These are phyloP conservation scores for Andrena chrysosceles DNA, from an alignment of 2,888 invertebrate species.

Conservation along the genomic window DNA sequence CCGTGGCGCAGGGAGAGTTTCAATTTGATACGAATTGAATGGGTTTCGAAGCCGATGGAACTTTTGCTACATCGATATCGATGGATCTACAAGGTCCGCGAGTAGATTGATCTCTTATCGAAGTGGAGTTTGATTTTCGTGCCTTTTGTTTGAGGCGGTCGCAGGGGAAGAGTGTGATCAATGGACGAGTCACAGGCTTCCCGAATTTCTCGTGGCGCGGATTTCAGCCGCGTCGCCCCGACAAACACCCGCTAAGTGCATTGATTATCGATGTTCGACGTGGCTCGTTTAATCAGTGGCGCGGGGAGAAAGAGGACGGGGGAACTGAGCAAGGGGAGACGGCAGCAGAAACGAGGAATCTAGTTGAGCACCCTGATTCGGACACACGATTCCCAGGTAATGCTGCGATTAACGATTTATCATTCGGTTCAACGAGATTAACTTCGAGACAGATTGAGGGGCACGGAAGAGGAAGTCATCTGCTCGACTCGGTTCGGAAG, in stretches of 20 bases:
- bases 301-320: neutral
- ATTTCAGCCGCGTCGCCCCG: conserved; percentile 11
- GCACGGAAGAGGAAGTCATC: too few species aligned
- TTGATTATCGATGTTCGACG: conserved; percentile 32
- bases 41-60: too few species aligned
- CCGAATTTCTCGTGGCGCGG: conserved; percentile 24
- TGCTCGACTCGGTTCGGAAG: too few species aligned
- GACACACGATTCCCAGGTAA: too few species aligned
- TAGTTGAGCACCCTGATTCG: too few species aligned
- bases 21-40: too few species aligned
- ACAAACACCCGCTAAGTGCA: conserved; percentile 28
- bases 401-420: too few species aligned
- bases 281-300: conserved; percentile 5
- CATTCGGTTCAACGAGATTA: too few species aligned
- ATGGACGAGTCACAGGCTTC: conserved; percentile 19
- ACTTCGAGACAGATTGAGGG: too few species aligned
- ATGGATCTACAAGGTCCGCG: too few species aligned
- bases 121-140: neutral
- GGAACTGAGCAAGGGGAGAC: neutral
- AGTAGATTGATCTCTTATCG: neutral
- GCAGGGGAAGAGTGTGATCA: neutral
- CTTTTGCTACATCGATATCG: too few species aligned
- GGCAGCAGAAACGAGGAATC: neutral
- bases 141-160: neutral
- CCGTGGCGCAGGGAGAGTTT: too few species aligned